Evolutionary conservation across 1,140 invertebrate species (phyloP), one percentile per base, ranked within the genome.

Genomic region (Ceratina calcarata): DNA sequence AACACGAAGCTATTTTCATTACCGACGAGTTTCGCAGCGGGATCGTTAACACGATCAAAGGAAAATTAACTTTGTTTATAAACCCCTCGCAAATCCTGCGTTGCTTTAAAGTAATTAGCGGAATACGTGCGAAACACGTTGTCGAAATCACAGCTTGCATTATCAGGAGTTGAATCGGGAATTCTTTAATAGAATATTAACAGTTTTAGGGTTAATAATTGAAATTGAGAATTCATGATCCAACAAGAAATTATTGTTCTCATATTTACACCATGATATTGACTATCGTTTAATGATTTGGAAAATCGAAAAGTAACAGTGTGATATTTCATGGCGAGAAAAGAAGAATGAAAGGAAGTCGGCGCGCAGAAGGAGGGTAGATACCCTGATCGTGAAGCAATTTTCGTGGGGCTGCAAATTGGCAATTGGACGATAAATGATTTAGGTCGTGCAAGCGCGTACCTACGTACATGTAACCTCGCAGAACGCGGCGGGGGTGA

Each of bases 351-450:
- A 70, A 27, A 69, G 67, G 65, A 71, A 55, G 55, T 53, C 22
- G n/a, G 49, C 69, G 73, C 37, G 69, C 32, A 49, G 71, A 27
- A 71, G 78, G 64, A 71, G 83, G 74, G 79, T 68, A 66, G 64
- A 61, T 45, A 68, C 49, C 74, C 70, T 68, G 73, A 72, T 67
- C 75, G 79, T 13, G 58, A 62, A 83, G 62, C 84, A 83, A 83
- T 86, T 86, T 86, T 86, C 81, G 57, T 71, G 73, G 84, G 85
- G 81, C 85, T 86, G 78, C 78, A 83, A 86, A 86, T 86, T 86
- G 85, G 70, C 85, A 86, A 86, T 86, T 83, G 85, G 69, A 86
- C 81, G 85, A 69, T 86, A 86, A 86, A 86, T 86, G 81, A 86
- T 86, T 86, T 86, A 86, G 74, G 70, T 86, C 62, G 72, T 57